Evolutionary conservation across 2,797 vertebrate genomes (phyloP), one percentile per base, ranked within the genome.

Genomic region (Alosa sapidissima): DNA sequence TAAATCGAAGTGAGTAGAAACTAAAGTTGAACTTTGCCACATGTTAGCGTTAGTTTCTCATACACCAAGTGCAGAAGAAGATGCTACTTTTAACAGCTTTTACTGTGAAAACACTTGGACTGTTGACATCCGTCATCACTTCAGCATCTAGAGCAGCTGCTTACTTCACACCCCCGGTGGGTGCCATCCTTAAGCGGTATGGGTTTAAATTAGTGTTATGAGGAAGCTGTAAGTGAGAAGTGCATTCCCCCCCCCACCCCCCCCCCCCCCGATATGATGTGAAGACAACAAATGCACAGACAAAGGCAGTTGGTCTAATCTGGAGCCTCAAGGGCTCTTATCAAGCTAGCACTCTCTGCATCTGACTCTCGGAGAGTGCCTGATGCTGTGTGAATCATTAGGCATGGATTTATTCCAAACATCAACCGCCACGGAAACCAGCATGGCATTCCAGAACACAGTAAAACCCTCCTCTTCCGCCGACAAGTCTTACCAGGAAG

Each of bases 121-220:
- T 41, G 68, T 45, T 75, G 68, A 68, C n/a, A 10, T 68, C 24
- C 28, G 9, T 68, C 36, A 75, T 75, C 33, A 75, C 36, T 45
- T 75, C 16, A 41, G 68, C 13, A 3, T 75, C 16, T 45, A 4
- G 3, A 75, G 41, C 68, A 75, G 68, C 68, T 75, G 68, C 68
- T 75, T 36, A 75, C 41, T 75, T 75, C 19, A 75, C 68, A 75
- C 68, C 68, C 68, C 68, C 36, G 13, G 9, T 3, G 41, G 68
- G 33, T 68, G 13, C 36, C 1, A 45, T 72, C 11, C 28, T 36
- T 72, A 13, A 36, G 68, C 36, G 68, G 5, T 75, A 41, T 75
- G 68, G 68, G 13, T 45, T 75, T 41, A 75, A 75, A 45, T 75
- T 75, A 45, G 68, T 75, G 68, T 75, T 75, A 45, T 75, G 33